Evolutionary conservation across 1,140 invertebrate species (phyloP), one percentile per base, ranked within the genome.

Genomic region (Drosophila ironensis): DNA sequence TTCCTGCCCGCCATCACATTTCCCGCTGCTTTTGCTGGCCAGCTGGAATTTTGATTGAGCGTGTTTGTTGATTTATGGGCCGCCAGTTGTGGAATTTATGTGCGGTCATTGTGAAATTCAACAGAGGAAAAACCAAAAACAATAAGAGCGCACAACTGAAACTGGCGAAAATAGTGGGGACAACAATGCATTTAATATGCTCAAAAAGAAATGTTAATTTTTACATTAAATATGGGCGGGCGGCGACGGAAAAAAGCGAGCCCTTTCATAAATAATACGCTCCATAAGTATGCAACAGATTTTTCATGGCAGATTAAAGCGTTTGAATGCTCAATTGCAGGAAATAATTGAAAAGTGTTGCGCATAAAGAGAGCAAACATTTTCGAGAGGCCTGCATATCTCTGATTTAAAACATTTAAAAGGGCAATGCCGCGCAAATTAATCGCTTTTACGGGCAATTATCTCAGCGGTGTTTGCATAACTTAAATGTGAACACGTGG

Each of bases 31-130:
- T 50, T 41, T 14, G 30, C 30, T 6, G 44, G 47, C 59, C 66
- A 66, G 51, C 68, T 57, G 73, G 73, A 77, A 77, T 77, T 77
- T 72, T 72, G 73, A 76, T 76, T 77, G 73, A 77, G 67, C 73
- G 35, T 64, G 47, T 52, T 77, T 77, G 73, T 67, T 77, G 73
- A 77, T 77, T 77, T 77, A 77, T 77, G 67, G 46, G 53, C 52
- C 45, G 60, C 59, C 67, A 77, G 67, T 72, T 72, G 67, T 54
- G 73, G 73, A 77, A 77, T 77, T 77, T 77, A 77, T 77, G 53
- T 77, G 73, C 73, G 73, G 73, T 77, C 50, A 57, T 72, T 77
- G 53, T 28, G 63, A 70, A 67, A 47, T 64, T 41, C 35, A 33
- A 30, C 19, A 66, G 17, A 57, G 47, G 17, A 33, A 33, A 8